Evolutionary conservation across 2,888 invertebrate species (phyloP).

Genomic region (Acrobasis suavella): DNA sequence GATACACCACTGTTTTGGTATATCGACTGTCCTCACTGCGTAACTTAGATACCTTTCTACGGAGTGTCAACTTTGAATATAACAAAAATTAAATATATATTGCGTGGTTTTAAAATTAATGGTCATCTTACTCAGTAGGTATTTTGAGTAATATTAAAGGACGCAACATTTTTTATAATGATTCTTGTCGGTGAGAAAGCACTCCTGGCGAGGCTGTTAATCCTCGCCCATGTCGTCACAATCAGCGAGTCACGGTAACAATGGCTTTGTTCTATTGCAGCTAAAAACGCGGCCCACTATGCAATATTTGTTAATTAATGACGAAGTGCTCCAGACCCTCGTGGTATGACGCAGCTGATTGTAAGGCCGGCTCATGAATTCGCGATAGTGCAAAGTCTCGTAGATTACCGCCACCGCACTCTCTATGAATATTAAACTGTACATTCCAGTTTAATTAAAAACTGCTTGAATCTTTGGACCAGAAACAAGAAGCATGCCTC

Average conservation of each 20-base stretch:
- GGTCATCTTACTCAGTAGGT: background rate
- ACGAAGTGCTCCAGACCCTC: conserved; percentile 41
- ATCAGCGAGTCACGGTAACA: conserved; percentile 27
- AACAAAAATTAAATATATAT: too few relatives aligned
- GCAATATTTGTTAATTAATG: conserved; percentile 52
- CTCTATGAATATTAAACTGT: background rate
- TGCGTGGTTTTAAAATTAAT: background rate
- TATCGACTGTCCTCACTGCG: too few relatives aligned
- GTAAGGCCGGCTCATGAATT: conserved; percentile 7
- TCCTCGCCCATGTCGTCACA: conserved; percentile 1
- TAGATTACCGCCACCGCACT: background rate
- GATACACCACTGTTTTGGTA: too few relatives aligned
- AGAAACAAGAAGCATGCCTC: background rate
- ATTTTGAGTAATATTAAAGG: background rate
- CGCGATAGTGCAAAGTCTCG: background rate
- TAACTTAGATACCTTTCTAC: too few relatives aligned
- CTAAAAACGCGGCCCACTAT: conserved; percentile 49
- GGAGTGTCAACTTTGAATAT: too few relatives aligned
- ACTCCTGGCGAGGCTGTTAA: background rate
- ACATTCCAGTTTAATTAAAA: background rate
- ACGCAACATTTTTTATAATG: background rate
- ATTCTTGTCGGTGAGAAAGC: background rate
- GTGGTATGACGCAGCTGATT: conserved; percentile 29
- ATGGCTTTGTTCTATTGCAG: conserved; percentile 19
- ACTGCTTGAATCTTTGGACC: background rate